phyloP scores from a whole-genome alignment of 2,113 vertebrate genomes.

The Chrysemys picta region DNA sequence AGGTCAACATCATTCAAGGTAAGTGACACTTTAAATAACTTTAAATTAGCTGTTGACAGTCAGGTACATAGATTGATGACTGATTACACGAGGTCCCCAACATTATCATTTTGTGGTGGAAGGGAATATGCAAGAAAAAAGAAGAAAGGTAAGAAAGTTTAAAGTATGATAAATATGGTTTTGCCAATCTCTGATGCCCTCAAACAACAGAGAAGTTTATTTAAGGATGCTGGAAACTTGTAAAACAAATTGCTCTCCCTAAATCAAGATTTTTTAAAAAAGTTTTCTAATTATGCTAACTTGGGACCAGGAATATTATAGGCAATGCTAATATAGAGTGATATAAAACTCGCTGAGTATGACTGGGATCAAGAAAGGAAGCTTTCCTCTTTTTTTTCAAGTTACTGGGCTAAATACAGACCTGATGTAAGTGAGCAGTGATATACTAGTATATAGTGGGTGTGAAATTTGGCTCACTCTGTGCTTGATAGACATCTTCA shows the following conservation, averaged over 20 bases:
- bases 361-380: background rate
- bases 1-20: constrained; percentile 49
- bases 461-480: background rate
- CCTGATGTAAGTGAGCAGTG: background rate
- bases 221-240: constrained; percentile 6
- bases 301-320: background rate
- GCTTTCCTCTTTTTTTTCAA: background rate
- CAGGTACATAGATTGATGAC: constrained; percentile 56
- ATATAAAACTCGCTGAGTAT: background rate
- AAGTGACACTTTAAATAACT: constrained; percentile 69
- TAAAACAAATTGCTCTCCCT: background rate
- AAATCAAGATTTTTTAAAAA: background rate
- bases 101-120: constrained; percentile 43
- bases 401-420: background rate
- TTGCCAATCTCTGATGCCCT: background rate
- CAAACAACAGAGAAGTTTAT: background rate
- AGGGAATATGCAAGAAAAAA: constrained; percentile 13
- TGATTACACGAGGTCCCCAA: constrained; percentile 26
- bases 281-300: background rate
- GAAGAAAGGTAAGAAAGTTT: background rate
- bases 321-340: background rate
- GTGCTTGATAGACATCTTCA: constrained; percentile 23
- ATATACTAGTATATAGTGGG: background rate
- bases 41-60: constrained; percentile 68
- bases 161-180: background rate